phyloP scores from a whole-genome alignment of 2,797 vertebrate species.

The Tachyglossus aculeatus region DNA sequence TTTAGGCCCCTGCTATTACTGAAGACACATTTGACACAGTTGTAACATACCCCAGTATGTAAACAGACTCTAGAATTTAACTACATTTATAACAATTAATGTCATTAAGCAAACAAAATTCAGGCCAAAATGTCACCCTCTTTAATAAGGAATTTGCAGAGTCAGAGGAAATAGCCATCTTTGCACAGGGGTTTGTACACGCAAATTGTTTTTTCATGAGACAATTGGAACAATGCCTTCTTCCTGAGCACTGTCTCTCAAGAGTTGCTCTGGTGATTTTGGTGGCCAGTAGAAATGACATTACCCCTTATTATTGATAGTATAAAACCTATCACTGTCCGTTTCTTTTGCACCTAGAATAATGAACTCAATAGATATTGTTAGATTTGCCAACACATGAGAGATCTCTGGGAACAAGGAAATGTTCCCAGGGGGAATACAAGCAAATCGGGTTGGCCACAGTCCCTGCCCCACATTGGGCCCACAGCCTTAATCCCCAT shows the following conservation, averaged over 20 bases:
- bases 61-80: too few species aligned
- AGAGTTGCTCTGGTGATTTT: not conserved
- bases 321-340: too few species aligned
- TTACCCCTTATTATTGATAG: not conserved
- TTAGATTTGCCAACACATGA: too few species aligned
- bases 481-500: too few species aligned
- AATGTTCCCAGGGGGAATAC: too few species aligned
- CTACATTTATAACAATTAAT: too few species aligned
- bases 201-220: not conserved
- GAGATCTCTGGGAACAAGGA: too few species aligned
- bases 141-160: constrained; percentile 1
- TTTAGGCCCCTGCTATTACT: constrained; percentile 24
- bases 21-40: constrained; percentile 13
- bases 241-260: not conserved
- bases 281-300: not conserved
- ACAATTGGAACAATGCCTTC: not conserved
- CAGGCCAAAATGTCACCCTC: constrained; percentile 5
- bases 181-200: not conserved
- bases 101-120: constrained; percentile 9
- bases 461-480: too few species aligned
- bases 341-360: too few species aligned
- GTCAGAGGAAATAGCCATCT: not conserved
- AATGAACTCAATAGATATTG: too few species aligned
- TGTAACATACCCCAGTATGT: too few species aligned
- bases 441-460: too few species aligned